Evolutionary conservation across 1,140 invertebrate species (phyloP).

Genomic region (Sarcophaga bullata): DNA sequence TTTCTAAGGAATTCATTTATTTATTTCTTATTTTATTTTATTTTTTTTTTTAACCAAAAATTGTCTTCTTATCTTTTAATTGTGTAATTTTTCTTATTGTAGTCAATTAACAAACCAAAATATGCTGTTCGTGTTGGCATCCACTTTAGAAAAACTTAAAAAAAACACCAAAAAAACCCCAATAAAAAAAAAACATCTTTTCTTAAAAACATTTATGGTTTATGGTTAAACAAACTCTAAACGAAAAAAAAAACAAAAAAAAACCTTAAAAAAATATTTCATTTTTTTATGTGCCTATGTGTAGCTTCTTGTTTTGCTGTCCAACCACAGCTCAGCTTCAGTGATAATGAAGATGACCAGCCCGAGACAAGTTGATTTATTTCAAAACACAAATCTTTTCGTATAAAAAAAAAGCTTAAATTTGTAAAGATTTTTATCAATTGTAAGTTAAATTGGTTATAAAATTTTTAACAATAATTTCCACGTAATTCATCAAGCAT

Average conservation of each 20-base stretch:
- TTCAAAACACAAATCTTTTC: background rate
- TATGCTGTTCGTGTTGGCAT: constrained; percentile 36
- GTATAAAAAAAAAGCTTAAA: constrained; percentile 15
- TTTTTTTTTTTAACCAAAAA: constrained; percentile 8
- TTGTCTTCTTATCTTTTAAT: constrained; percentile 37
- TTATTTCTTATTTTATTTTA: too few species aligned
- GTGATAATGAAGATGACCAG: background rate
- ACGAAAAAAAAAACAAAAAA: too few species aligned
- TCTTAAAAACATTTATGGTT: background rate
- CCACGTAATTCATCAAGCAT: background rate
- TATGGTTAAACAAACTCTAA: background rate
- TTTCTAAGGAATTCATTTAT: constrained; percentile 12
- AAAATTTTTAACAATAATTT: constrained; percentile 14
- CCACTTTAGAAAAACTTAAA: background rate
- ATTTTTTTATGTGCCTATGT: too few species aligned
- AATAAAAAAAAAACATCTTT: too few species aligned
- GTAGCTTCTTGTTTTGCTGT: constrained; percentile 12
- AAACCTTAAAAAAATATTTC: background rate
- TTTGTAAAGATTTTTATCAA: constrained; percentile 24
- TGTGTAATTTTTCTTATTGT: constrained; percentile 41
- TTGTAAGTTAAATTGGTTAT: constrained; percentile 13
- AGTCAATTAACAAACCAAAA: constrained; percentile 40
- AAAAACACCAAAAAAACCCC: too few species aligned
- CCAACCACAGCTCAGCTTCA: too few species aligned
- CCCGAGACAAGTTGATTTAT: background rate